A percentile compares a stretch with the other conserved stretches of the same genome.
Conservation (phyloP, 2,113 vertebrate genomes). For the Gasterosteus aculeatus region DNA sequence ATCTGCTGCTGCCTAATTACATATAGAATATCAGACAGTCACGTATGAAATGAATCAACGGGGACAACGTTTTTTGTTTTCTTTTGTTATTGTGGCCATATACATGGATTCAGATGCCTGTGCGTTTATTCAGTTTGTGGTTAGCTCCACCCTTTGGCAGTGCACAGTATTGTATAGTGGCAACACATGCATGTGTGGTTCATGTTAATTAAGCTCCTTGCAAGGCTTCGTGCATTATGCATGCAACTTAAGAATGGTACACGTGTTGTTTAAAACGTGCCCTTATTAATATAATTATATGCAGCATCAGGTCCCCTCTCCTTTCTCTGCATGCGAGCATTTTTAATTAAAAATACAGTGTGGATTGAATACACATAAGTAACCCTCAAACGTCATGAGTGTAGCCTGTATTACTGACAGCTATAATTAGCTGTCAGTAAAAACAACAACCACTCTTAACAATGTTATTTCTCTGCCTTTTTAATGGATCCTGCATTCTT, state of each 20-base stretch:
- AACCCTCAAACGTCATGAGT: conserved; percentile 61
- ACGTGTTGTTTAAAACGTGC: conserved; percentile 26
- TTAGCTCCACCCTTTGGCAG: conserved; percentile 76
- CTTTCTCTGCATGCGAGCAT: conserved; percentile 2
- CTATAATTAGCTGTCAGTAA: conserved; percentile 61
- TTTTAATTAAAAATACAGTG: background rate
- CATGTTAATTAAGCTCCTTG: conserved; percentile 53
- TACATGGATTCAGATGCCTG: conserved; percentile 8
- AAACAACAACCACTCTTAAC: conserved; percentile 22
- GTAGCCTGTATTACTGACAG: conserved; percentile 54
- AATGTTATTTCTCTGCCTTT: background rate
- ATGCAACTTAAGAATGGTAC: conserved; percentile 28
- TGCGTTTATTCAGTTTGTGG: conserved; percentile 62
- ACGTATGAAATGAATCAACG: conserved; percentile 5
- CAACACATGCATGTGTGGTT: conserved; percentile 38
- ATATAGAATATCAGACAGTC: conserved; percentile 13
- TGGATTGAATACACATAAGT: background rate
- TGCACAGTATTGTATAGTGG: conserved; percentile 43
- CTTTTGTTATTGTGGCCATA: conserved; percentile 23
- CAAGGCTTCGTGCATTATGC: conserved; percentile 34
- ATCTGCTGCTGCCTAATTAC: conserved; percentile 18
- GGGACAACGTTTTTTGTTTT: conserved; percentile 1
- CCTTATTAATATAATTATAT: conserved; percentile 28
- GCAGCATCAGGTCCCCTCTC: background rate
- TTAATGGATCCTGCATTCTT: background rate